phyloP scores from a whole-genome alignment of 2,888 invertebrate species.

The Leucania comma region DNA sequence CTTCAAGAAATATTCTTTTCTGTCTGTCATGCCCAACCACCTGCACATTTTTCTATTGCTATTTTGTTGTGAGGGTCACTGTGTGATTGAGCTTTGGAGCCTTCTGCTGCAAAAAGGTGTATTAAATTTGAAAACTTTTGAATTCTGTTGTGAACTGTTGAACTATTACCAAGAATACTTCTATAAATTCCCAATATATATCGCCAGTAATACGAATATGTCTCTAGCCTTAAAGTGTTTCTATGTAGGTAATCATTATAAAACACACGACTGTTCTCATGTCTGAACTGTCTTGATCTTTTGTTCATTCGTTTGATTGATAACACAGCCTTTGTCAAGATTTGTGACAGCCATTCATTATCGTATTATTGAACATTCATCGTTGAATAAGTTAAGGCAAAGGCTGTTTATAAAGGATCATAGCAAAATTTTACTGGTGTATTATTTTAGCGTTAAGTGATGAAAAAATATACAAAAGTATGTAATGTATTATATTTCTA shows the following conservation, averaged over 20 bases:
- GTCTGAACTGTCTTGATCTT: conserved; percentile 7
- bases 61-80: too few species aligned
- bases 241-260: neutral
- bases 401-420: too few species aligned
- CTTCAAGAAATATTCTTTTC: too few species aligned
- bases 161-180: neutral
- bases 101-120: neutral
- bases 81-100: too few species aligned
- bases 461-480: too few species aligned
- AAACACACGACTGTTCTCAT: conserved; percentile 30
- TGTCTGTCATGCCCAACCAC: too few species aligned
- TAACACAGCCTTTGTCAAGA: conserved; percentile 7
- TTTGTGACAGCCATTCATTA: conserved; percentile 30
- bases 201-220: neutral
- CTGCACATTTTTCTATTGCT: too few species aligned
- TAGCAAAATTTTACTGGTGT: too few species aligned
- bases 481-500: too few species aligned
- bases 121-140: too few species aligned
- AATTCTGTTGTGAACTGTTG: neutral
- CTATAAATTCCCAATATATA: neutral
- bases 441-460: too few species aligned
- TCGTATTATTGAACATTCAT: neutral
- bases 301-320: conserved; percentile 2
- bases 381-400: neutral
- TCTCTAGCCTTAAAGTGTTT: conserved; percentile 9